phyloP scores from a whole-genome alignment of 1,140 invertebrate genomes.

The Papilio xuthus region DNA sequence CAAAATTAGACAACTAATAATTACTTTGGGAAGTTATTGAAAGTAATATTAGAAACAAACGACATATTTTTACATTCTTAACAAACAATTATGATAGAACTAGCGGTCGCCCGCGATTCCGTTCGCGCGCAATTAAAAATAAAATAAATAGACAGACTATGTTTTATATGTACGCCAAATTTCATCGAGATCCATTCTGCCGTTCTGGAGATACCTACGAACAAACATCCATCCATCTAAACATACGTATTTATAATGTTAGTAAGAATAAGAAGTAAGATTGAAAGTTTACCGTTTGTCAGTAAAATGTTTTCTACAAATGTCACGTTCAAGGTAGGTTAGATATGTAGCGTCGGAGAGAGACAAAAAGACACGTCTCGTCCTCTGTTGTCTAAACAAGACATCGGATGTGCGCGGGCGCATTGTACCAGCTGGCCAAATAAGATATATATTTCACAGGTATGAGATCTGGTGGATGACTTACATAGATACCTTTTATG shows the following conservation, averaged over 20 bases:
- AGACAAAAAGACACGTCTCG: conserved; percentile 42
- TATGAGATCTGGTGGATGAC: conserved; percentile 23
- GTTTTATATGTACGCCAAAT: too few relatives aligned
- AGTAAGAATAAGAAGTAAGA: neutral
- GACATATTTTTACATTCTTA: too few relatives aligned
- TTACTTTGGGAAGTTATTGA: too few relatives aligned
- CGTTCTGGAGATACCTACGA: too few relatives aligned
- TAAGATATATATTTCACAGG: conserved; percentile 33
- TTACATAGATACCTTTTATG: conserved; percentile 13
- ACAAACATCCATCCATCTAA: too few relatives aligned
- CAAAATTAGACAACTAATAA: too few relatives aligned
- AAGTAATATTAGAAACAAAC: too few relatives aligned
- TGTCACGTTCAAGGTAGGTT: neutral
- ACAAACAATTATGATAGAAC: too few relatives aligned
- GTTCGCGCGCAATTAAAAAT: too few relatives aligned
- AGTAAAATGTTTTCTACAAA: neutral
- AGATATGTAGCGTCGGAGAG: neutral
- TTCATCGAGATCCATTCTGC: too few relatives aligned
- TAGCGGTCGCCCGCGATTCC: too few relatives aligned
- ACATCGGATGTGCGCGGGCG: conserved; percentile 19
- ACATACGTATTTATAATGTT: neutral
- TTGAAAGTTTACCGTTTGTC: neutral
- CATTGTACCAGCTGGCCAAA: conserved; percentile 52
- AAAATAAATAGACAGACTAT: too few relatives aligned
- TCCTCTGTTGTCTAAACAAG: conserved; percentile 50